A percentile compares a stretch with the other conserved stretches of the same genome.
phyloP scores from a whole-genome alignment of 2,888 invertebrate species.

The Mythimna ferrago region DNA sequence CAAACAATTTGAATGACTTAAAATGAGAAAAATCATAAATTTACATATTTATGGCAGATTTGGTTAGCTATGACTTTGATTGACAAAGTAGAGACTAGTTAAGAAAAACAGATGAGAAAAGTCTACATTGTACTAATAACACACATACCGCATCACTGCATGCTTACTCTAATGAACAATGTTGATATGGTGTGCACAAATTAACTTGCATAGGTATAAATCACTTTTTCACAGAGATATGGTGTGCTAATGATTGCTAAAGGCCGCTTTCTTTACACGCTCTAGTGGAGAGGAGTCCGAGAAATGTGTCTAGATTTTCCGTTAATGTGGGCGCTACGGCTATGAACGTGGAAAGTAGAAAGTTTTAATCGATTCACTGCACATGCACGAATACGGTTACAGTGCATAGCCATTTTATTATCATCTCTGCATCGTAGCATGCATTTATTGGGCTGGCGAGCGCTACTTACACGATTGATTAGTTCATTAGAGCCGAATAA shows the following conservation, averaged over 20 bases:
- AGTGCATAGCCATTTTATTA: slow-evolving; percentile 72
- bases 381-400: slow-evolving; percentile 85
- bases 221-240: slow-evolving; percentile 62
- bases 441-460: slow-evolving; percentile 67
- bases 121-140: neutral
- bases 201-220: slow-evolving; percentile 37
- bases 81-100: neutral
- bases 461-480: slow-evolving; percentile 60
- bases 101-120: neutral
- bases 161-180: slow-evolving; percentile 27
- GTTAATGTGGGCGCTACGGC: slow-evolving; percentile 83
- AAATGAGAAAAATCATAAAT: too few species aligned
- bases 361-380: slow-evolving; percentile 88
- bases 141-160: neutral
- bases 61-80: neutral
- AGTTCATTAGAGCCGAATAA: slow-evolving; percentile 63
- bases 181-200: slow-evolving; percentile 36
- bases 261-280: slow-evolving; percentile 86
- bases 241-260: slow-evolving; percentile 74
- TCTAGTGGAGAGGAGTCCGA: slow-evolving; percentile 85
- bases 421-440: slow-evolving; percentile 75
- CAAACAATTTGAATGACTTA: neutral
- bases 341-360: slow-evolving; percentile 89
- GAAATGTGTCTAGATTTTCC: slow-evolving; percentile 88
- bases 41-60: neutral